phyloP scores from a whole-genome alignment of 2,888 invertebrate species.

The Protophormia terraenovae region DNA sequence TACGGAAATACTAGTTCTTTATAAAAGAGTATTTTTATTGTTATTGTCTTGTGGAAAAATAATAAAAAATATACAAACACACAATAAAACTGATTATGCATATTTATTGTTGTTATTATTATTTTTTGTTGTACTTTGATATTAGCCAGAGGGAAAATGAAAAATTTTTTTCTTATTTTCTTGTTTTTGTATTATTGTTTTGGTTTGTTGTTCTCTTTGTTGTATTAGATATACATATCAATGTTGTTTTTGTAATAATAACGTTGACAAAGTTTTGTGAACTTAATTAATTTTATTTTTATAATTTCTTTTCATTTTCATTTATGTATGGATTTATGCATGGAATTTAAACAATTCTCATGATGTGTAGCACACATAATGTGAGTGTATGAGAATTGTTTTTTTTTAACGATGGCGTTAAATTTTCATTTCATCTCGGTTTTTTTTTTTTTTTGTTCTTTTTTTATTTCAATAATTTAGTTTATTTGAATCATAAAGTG shows the following conservation, averaged over 20 bases:
- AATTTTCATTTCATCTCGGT: constrained; percentile 6
- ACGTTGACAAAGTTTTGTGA: constrained; percentile 39
- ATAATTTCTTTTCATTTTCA: constrained; percentile 1
- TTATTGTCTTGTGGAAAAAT: not conserved
- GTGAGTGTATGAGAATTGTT: not conserved
- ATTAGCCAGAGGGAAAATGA: constrained; percentile 46
- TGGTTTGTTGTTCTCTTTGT: constrained; percentile 4
- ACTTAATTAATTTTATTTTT: constrained; percentile 10
- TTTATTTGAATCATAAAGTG: constrained; percentile 15
- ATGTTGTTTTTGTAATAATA: not conserved
- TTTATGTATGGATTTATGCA: constrained; percentile 11
- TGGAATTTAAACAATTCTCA: constrained; percentile 15
- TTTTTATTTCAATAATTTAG: not conserved
- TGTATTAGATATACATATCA: not conserved
- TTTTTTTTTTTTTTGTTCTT: not conserved
- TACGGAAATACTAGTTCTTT: constrained; percentile 35
- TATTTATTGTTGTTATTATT: not conserved
- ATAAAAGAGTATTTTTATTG: not conserved
- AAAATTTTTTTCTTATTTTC: constrained; percentile 15
- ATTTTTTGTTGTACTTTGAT: constrained; percentile 34
- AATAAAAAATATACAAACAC: too few relatives aligned
- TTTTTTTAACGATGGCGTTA: constrained; percentile 36
- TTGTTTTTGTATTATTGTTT: not conserved
- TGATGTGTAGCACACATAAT: not conserved
- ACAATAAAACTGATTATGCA: constrained; percentile 49